phyloP scores from a whole-genome alignment of 2,797 vertebrate genomes.

The Vireo griseus region DNA sequence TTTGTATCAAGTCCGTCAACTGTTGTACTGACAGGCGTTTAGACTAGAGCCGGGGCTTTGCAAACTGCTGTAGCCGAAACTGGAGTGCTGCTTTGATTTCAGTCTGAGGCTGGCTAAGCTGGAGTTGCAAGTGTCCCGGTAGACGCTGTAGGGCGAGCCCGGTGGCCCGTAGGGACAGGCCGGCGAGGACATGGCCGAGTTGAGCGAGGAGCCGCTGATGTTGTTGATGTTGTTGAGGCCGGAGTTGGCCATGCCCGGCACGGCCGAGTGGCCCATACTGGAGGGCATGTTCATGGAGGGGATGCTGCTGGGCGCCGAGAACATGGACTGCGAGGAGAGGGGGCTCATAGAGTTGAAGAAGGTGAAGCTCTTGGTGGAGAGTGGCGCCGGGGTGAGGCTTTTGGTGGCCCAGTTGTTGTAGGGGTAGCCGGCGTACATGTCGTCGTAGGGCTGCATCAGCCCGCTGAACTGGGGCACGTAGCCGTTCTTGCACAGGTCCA shows the following conservation, averaged over 20 bases:
- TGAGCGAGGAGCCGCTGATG: constrained; percentile 90
- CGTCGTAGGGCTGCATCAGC: constrained; percentile 96
- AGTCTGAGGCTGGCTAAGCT: constrained; percentile 95
- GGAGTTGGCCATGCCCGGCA: constrained; percentile 89
- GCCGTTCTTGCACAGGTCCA: constrained; percentile 97
- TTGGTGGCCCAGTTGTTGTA: constrained; percentile 99
- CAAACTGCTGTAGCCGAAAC: constrained; percentile 93
- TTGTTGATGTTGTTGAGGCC: constrained; percentile 97
- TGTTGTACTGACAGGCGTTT: constrained; percentile 98
- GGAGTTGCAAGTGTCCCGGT: constrained; percentile 98
- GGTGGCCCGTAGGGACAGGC: constrained; percentile 93
- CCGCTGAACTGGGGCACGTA: constrained; percentile 98
- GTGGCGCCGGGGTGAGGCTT: constrained; percentile 87
- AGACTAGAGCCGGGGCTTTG: constrained; percentile 91
- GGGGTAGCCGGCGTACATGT: constrained; percentile 95
- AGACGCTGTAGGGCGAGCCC: constrained; percentile 93
- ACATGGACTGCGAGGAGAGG: constrained; percentile 95
- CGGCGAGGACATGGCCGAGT: constrained; percentile 91
- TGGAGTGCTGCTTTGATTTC: constrained; percentile 96
- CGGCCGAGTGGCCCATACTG: constrained; percentile 89
- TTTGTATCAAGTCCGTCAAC: constrained; percentile 80
- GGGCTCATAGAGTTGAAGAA: constrained; percentile 99
- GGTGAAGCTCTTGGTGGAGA: constrained; percentile 96
- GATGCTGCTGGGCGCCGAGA: constrained; percentile 94
- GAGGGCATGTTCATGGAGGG: constrained; percentile 97